Evolutionary conservation across 1,140 invertebrate genomes (phyloP), one percentile per base, ranked within the genome.

Genomic region (Leptinotarsa undecemlineata): DNA sequence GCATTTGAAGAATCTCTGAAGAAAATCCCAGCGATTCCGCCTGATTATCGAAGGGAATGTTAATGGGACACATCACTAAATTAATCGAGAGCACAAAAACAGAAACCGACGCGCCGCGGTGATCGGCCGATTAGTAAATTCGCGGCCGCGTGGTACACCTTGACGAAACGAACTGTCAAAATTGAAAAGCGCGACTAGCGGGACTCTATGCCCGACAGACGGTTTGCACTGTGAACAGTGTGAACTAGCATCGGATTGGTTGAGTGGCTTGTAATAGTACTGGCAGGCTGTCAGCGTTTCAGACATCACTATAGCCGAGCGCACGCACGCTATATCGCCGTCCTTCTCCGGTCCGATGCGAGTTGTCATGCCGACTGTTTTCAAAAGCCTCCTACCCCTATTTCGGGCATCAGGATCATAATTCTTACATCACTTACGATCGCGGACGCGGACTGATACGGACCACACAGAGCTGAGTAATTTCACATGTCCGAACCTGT

Each of bases 251-350:
- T 79, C 80, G 80, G 81, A 84, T 83, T 83, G 83, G 83, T 82
- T 77, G 80, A 81, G 78, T 77, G 74, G 77, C 77, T 80, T 81
- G 82, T 83, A 84, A 83, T 83, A 83, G 81, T 81, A 81, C 84
- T 83, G 82, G 80, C 80, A 83, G 82, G 79, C 84, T 85, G 84
- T 85, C 84, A 85, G 84, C 84, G 82, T 84, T 84, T 84, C 84
- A 83, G 84, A 84, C 82, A 84, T 85, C 83, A 84, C 83, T 80
- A 77, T 75, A 74, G 72, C 74, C 82, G 83, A 82, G 83, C 83
- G 82, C 83, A 82, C 77, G 57, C 57, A 64, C 21, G 33, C 72
- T 51, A 42, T 79, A 74, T 74, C 72, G 73, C 77, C 73, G 51
- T 81, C 79, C 75, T 77, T 77, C 76, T 75, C 74, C 77, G 68